These are phyloP conservation scores for Trichosurus vulpecula DNA, from an alignment of 2,797 vertebrate species.

Conservation along the genomic window DNA sequence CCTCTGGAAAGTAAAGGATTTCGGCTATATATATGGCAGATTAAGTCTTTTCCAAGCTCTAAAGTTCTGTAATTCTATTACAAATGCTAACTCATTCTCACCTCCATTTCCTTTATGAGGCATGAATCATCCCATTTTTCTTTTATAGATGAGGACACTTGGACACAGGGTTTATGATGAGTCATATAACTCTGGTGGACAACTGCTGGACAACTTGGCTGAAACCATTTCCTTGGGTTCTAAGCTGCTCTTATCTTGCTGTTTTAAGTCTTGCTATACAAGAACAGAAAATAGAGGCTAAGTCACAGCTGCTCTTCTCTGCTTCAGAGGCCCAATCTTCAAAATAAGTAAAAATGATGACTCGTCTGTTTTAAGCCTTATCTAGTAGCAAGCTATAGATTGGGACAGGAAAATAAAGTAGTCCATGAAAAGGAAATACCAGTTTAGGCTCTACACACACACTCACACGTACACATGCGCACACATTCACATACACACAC, in stretches of 20 bases:
- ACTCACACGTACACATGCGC: too few relatives aligned
- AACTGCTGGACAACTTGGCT: neutral
- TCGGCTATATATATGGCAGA: neutral
- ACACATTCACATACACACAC: neutral
- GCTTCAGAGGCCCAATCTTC: neutral
- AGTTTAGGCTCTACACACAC: neutral
- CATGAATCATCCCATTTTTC: neutral
- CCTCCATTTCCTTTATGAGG: conserved; percentile 3
- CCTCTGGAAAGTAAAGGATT: neutral
- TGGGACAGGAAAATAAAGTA: neutral
- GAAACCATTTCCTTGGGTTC: neutral
- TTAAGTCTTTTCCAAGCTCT: neutral
- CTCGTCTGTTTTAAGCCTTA: neutral
- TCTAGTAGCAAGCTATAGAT: neutral
- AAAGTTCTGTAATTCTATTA: conserved; percentile 43
- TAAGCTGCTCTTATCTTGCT: neutral
- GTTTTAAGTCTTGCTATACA: neutral
- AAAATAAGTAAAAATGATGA: conserved; percentile 34
- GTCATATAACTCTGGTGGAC: neutral
- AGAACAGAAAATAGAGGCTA: neutral
- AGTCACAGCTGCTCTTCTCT: conserved; percentile 8
- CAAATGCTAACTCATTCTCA: conserved; percentile 18
- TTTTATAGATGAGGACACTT: neutral
- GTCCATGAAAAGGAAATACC: neutral
- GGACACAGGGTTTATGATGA: neutral